Evolutionary conservation across 2,888 invertebrate genomes (phyloP).

Genomic region (Megaustenia siamemsis): DNA sequence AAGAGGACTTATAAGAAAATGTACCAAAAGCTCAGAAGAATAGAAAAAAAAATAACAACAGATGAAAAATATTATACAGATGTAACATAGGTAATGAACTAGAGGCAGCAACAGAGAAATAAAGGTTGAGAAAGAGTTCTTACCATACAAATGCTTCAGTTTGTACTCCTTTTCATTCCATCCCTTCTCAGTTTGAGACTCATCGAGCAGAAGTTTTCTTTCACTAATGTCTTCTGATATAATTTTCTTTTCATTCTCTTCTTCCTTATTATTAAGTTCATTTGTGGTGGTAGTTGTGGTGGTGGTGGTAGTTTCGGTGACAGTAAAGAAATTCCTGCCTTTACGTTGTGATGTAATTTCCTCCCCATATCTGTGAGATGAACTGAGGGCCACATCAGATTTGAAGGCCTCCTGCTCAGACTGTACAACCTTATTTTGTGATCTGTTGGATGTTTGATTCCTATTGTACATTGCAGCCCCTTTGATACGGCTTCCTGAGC

Average conservation of each 20-base stretch:
- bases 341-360: neutral
- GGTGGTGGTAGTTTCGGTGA: slow-evolving; percentile 22
- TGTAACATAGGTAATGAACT: neutral
- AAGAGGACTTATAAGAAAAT: too few species aligned
- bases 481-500: slow-evolving; percentile 56
- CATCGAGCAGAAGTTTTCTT: slow-evolving; percentile 43
- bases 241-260: neutral
- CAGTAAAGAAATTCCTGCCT: neutral
- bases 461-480: slow-evolving; percentile 12
- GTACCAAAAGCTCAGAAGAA: neutral
- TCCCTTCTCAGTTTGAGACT: slow-evolving; percentile 46
- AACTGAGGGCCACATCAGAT: neutral
- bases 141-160: slow-evolving; percentile 44
- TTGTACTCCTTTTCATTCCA: slow-evolving; percentile 7
- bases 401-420: neutral
- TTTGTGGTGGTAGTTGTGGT: slow-evolving; percentile 42
- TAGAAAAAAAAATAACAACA: neutral
- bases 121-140: neutral
- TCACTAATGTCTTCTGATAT: slow-evolving; percentile 26
- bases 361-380: slow-evolving; percentile 10
- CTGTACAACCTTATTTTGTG: neutral
- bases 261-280: too few species aligned
- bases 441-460: neutral
- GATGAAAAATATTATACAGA: too few species aligned
- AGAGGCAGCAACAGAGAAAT: slow-evolving; percentile 4